Conservation (phyloP, 2,888 invertebrate genomes). For the Andrena chrysosceles region DNA sequence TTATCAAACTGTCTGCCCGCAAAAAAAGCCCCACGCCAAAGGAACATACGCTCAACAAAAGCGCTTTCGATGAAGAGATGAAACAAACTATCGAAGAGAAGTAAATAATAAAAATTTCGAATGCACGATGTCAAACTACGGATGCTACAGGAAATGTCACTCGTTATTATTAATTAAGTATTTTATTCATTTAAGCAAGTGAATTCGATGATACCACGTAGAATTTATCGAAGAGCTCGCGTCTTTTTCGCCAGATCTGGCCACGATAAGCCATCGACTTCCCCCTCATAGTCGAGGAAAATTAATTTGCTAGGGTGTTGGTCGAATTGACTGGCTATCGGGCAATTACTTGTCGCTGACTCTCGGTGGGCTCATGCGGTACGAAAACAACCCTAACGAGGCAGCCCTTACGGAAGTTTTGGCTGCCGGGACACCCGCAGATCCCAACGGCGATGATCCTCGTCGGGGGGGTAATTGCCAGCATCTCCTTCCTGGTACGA, state of each 20-base stretch:
- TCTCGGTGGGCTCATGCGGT: not conserved
- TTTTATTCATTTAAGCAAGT: not conserved
- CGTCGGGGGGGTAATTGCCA: constrained; percentile 63
- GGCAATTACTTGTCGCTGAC: constrained; percentile 3
- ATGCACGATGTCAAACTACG: not conserved
- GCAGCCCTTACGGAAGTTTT: constrained; percentile 25
- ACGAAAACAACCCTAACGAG: constrained; percentile 8
- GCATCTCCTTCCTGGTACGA: constrained; percentile 60
- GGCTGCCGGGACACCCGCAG: constrained; percentile 11
- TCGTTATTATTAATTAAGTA: not conserved
- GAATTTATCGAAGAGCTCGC: not conserved
- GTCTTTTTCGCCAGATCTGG: not conserved
- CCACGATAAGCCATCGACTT: constrained; percentile 17
- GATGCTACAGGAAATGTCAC: not conserved
- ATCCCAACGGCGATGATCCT: constrained; percentile 14
- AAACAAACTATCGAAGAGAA: not conserved
- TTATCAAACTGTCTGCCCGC: not conserved
- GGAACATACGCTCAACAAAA: not conserved
- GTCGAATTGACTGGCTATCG: constrained; percentile 25
- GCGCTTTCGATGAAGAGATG: no score
- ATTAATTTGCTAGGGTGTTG: constrained; percentile 35
- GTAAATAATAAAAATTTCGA: not conserved
- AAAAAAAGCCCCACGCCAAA: not conserved
- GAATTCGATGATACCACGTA: not conserved
- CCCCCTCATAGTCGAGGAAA: not conserved